Percentiles rank a stretch among this genome's conserved stretches.
Conservation (phyloP, 1,140 invertebrate genomes). For the Aphidius gifuensis region DNA sequence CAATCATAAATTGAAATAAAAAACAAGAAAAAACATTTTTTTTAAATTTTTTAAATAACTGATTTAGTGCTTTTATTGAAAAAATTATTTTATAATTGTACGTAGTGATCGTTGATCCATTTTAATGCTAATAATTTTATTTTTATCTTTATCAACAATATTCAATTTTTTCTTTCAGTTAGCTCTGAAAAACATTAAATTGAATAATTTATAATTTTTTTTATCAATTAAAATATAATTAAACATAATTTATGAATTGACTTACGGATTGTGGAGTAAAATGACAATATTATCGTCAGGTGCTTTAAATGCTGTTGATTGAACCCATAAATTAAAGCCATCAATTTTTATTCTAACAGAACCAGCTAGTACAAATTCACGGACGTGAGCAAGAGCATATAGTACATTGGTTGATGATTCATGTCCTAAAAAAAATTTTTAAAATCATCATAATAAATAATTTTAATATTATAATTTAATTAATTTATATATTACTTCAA, state of each 20-base stretch:
- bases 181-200: too few relatives aligned
- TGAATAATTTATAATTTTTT: too few relatives aligned
- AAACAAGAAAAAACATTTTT: too few relatives aligned
- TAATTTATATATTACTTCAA: slow-evolving; percentile 55
- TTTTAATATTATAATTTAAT: too few relatives aligned
- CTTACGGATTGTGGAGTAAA: slow-evolving; percentile 2
- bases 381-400: too few relatives aligned
- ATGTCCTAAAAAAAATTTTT: slow-evolving; percentile 63
- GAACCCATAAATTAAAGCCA: too few relatives aligned
- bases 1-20: too few relatives aligned
- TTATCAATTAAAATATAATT: background rate
- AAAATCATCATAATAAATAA: too few relatives aligned
- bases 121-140: background rate
- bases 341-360: slow-evolving; percentile 53
- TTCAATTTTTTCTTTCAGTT: too few relatives aligned
- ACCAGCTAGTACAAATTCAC: slow-evolving; percentile 70
- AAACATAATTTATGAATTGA: background rate
- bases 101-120: background rate
- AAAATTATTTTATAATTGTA: background rate
- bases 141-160: background rate
- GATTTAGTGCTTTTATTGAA: too few relatives aligned
- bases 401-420: slow-evolving; percentile 82
- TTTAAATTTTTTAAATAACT: too few relatives aligned
- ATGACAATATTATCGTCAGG: slow-evolving; percentile 6
- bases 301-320: background rate